These are phyloP conservation scores for Ophioninae sp. DNA, from an alignment of 2,888 invertebrate species.

Conservation along the genomic window DNA sequence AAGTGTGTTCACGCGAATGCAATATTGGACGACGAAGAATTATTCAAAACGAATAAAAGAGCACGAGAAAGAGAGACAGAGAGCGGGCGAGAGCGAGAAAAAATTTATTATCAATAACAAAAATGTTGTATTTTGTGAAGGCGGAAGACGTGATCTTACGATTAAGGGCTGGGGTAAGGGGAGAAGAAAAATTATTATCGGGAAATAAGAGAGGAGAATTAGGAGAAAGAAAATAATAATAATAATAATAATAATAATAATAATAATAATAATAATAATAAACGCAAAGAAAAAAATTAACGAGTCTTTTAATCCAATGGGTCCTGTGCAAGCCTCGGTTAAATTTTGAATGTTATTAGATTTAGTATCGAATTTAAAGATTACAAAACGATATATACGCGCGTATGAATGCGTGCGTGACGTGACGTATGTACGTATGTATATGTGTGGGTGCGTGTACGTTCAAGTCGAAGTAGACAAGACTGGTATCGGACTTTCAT, in stretches of 20 bases:
- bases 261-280: conserved; percentile 19
- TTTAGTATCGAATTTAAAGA: conserved; percentile 74
- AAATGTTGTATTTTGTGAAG: conserved; percentile 64
- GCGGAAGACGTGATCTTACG: conserved; percentile 58
- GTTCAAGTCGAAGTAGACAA: conserved; percentile 50
- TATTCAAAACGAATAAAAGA: conserved; percentile 38
- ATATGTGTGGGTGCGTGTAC: conserved; percentile 35
- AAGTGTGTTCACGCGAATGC: conserved; percentile 77
- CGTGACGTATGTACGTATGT: conserved; percentile 21
- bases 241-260: conserved; percentile 40
- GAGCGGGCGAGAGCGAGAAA: conserved; percentile 39
- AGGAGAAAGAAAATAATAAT: conserved; percentile 40
- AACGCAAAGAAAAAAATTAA: conserved; percentile 52
- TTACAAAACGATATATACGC: conserved; percentile 56
- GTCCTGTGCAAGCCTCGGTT: conserved; percentile 78
- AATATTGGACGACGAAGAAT: conserved; percentile 74
- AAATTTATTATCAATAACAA: conserved; percentile 53
- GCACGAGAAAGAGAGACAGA: conserved; percentile 21
- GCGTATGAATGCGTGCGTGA: conserved; percentile 1
- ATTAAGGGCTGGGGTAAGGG: conserved; percentile 49
- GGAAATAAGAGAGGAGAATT: conserved; percentile 50
- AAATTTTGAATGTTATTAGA: conserved; percentile 75
- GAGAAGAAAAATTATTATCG: conserved; percentile 53
- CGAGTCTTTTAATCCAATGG: conserved; percentile 73
- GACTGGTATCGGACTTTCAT: conserved; percentile 53